Evolutionary conservation across 2,797 vertebrate genomes (phyloP).

Genomic region (Echeneis naucrates): DNA sequence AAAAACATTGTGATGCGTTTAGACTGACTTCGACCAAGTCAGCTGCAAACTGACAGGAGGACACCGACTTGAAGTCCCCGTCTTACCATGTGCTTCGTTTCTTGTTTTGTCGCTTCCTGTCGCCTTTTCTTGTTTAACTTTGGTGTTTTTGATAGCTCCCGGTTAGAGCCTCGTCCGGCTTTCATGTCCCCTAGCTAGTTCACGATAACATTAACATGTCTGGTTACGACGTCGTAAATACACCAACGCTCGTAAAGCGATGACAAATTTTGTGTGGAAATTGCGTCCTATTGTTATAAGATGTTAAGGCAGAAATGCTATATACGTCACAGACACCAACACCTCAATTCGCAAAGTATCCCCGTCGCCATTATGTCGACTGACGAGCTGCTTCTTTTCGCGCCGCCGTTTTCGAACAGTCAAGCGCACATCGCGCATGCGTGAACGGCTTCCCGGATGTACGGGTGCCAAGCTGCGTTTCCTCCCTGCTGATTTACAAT

Average conservation of each 20-base stretch:
- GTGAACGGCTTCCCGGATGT: not conserved
- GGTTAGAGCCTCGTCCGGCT: conserved; percentile 70
- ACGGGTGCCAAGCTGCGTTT: rapidly evolving
- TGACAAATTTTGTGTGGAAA: not conserved
- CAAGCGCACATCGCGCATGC: conserved; percentile 28
- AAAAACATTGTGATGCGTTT: not conserved
- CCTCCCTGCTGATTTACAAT: not conserved
- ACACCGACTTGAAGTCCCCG: rapidly evolving
- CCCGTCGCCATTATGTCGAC: too few relatives aligned
- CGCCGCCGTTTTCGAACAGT: conserved; percentile 52
- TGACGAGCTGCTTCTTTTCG: conserved; percentile 15
- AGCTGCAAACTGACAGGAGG: not conserved
- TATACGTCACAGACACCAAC: rapidly evolving
- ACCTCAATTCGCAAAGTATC: rapidly evolving
- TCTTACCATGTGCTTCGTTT: conserved; percentile 44
- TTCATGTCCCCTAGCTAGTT: conserved; percentile 51
- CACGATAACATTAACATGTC: too few relatives aligned
- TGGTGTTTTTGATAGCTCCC: conserved; percentile 61
- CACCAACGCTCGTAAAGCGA: not conserved
- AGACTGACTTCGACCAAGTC: too few relatives aligned
- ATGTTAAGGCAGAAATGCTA: rapidly evolving
- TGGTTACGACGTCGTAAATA: not conserved
- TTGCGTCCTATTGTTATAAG: rapidly evolving
- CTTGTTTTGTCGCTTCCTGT: not conserved
- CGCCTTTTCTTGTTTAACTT: conserved; percentile 16